Evolutionary conservation across 2,797 vertebrate genomes (phyloP), one percentile per base, ranked within the genome.

Genomic region (Simalia tracyae): DNA sequence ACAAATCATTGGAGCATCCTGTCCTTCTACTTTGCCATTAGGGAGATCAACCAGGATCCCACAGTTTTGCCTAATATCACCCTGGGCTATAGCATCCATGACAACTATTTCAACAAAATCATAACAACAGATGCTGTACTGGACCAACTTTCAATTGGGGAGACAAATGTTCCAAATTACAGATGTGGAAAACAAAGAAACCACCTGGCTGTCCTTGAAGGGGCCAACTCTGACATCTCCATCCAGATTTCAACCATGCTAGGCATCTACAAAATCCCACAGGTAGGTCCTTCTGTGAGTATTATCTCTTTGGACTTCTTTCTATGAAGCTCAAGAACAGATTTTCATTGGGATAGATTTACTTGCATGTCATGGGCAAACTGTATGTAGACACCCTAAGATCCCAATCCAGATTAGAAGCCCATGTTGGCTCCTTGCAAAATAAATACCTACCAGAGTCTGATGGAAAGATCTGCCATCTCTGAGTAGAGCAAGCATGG

Each of bases 231-330:
- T n/a, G 87, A 68, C 19, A 68, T 89, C 46, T 89, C 87, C 26
- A 19, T 31, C 63, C 87, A 68, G n/a, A 88, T 88, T 64, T 64
- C 87, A 50, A 64, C 2, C 31, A 64, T 88, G 87, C 8, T 64
- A 11, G 46, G 46, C 15, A 22, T n/a, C 42, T 66, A n/a, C 87
- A 89, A 89, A 89, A 89, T 89, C 87, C 63, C 87, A 68, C 87
- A 89, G 87, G 87, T 89, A 68, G 42, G 46, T 28, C 12, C 15
- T 85, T 54, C 6, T 28, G 11, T 10, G 12, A 56, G 2, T 15
- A 22, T 10, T 24, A 12, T 24, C 24, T 84, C 12, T 28, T 85
- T 57, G 54, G 54, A 86, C 5, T 56, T 17, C 14, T 54, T n/a
- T n/a, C 46, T 54, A 54, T 54, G 50, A 54, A 54, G 50, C 50